Evolutionary conservation across 2,888 invertebrate genomes (phyloP).

Genomic region (Pollenia labialis): DNA sequence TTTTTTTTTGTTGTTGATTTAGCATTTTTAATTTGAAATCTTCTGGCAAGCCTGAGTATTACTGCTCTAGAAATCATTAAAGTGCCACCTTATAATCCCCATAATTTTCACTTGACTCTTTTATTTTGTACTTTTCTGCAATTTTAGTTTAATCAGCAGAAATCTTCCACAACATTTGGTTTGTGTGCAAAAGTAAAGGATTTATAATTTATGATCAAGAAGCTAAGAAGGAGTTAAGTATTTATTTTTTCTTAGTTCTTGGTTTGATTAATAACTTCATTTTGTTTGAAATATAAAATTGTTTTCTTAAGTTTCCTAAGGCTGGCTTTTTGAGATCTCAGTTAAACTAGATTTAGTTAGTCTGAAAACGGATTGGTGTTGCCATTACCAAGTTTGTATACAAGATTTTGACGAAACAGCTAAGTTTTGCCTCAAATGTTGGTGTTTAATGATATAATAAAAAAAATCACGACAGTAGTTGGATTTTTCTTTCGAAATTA

Average conservation of each 20-base stretch:
- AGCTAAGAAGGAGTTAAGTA: background rate
- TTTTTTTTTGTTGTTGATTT: too few relatives aligned
- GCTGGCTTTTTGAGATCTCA: too few relatives aligned
- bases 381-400: too few relatives aligned
- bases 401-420: too few relatives aligned
- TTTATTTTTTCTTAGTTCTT: slow-evolving; percentile 5
- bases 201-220: slow-evolving; percentile 39
- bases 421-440: too few relatives aligned
- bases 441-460: too few relatives aligned
- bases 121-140: slow-evolving; percentile 31
- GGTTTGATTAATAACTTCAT: slow-evolving; percentile 54
- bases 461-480: too few relatives aligned
- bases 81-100: slow-evolving; percentile 28
- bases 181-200: background rate
- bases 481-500: too few relatives aligned
- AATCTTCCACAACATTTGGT: background rate
- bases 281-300: background rate
- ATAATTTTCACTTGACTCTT: slow-evolving; percentile 55
- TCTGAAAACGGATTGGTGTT: too few relatives aligned
- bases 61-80: slow-evolving; percentile 2
- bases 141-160: slow-evolving; percentile 24
- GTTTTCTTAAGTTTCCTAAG: background rate
- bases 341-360: too few relatives aligned
- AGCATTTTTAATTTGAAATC: too few relatives aligned
- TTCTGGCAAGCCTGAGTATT: too few relatives aligned